phyloP scores from a whole-genome alignment of 2,888 invertebrate species.

The Reticulitermes lucifugus region DNA sequence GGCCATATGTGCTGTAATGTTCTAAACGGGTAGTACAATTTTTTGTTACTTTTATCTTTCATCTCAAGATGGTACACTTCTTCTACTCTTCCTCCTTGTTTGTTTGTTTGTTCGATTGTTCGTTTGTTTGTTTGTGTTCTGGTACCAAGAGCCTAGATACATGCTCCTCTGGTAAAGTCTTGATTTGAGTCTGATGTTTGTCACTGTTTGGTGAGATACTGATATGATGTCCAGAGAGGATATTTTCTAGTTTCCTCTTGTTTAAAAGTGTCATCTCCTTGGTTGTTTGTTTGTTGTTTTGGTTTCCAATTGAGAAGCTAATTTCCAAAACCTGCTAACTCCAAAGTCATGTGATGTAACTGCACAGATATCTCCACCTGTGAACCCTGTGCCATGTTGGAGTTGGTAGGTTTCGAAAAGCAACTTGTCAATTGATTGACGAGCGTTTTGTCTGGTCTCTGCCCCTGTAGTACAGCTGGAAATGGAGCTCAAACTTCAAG shows the following conservation, averaged over 20 bases:
- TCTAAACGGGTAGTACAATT: constrained; percentile 30
- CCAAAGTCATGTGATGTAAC: constrained; percentile 3
- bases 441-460: constrained; percentile 48
- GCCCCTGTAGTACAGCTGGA: constrained; percentile 84
- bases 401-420: constrained; percentile 37
- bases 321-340: constrained; percentile 38
- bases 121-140: constrained; percentile 32
- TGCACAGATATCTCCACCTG: neutral
- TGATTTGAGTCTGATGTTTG: neutral
- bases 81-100: constrained; percentile 21
- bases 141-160: constrained; percentile 12
- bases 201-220: too few relatives aligned
- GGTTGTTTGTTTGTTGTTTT: constrained; percentile 41
- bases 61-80: constrained; percentile 24
- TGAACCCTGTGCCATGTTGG: neutral
- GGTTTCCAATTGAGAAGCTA: constrained; percentile 41
- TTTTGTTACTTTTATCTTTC: constrained; percentile 24
- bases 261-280: constrained; percentile 34
- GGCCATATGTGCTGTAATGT: neutral
- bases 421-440: constrained; percentile 44
- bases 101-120: constrained; percentile 36
- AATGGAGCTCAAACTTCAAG: constrained; percentile 97
- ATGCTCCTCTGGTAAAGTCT: constrained; percentile 4
- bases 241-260: constrained; percentile 19
- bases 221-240: neutral